Base-by-base conservation (phyloP, 2,797 vertebrate genomes). In the Microctenopoma stevenorrisi region DNA sequence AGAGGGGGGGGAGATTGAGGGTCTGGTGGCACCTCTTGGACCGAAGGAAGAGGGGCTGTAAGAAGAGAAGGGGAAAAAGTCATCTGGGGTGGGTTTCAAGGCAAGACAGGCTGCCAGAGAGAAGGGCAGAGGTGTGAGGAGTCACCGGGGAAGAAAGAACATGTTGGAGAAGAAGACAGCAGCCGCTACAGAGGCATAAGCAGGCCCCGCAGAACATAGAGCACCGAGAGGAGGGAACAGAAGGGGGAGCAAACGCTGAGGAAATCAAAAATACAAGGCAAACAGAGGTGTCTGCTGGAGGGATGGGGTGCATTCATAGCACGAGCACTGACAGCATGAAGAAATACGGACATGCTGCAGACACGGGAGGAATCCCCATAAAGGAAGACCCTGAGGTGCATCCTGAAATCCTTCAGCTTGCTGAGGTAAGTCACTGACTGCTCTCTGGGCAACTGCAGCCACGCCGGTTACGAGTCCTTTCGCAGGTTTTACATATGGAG, bases 261-360 rank as follows among this genome's bases (percentile, higher is more conserved):
- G 35, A 61, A 42, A 57, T 3, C 46, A 4, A 43, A 56, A n/a
- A 54, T 10, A 43, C 26, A 1, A 63, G 47, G 64, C 4, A 35
- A 18, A 35, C 14, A 38, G 35, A 74, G 55, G 57, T 26, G 22
- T 55, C 38, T 11, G 43, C 60, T 57, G 81, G 71, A 78, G 84
- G 16, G n/a, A 95, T 95, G 94, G 94, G 94, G 25, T 94, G 94
- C 75, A 43, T 93, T 76, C 92, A 94, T 73, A 94, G 93, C 71
- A 83, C 50, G 8, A 47, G 65, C 30, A 14, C 48, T 1, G 54
- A 57, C 25, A 46, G 64, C 60, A 81, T 66, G 40, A 81, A 83
- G 84, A 85, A 85, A 59, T 76, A 37, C 0, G 64, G 62, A 64
- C 44, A 62, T 12, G 79, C 73, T 7, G 11, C 47, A 18, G 81